Evolutionary conservation across 35 echinoderm and acorn worm species (phyloP).

Genomic region (Hemicentrotus pulcherrimus): DNA sequence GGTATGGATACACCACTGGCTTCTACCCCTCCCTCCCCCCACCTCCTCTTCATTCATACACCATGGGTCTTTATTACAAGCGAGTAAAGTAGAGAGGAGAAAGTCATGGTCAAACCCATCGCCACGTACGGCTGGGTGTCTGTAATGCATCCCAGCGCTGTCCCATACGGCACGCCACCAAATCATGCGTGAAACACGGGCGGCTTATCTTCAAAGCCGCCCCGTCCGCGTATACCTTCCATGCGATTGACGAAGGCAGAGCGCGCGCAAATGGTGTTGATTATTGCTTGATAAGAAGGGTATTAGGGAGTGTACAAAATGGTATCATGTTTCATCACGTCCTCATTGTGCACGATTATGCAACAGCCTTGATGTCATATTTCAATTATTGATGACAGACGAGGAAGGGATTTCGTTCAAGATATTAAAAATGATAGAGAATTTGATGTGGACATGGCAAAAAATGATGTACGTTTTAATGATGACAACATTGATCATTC

Average conservation of each 20-base stretch:
- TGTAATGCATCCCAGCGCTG: conserved; percentile 38
- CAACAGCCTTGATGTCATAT: conserved; percentile 5
- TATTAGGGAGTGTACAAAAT: neutral
- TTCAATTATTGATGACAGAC: neutral
- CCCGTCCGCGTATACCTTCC: neutral
- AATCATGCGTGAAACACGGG: conserved; percentile 47
- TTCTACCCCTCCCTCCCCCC: neutral
- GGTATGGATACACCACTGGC: neutral
- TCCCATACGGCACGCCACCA: conserved; percentile 42
- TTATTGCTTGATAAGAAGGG: neutral
- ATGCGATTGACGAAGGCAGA: neutral
- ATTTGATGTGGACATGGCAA: no score
- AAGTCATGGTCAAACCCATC: conserved; percentile 32
- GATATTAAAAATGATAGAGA: neutral
- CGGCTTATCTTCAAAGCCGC: conserved; percentile 33
- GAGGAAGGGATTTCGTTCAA: neutral
- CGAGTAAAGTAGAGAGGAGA: neutral
- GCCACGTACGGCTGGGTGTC: conserved; percentile 27
- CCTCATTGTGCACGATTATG: neutral
- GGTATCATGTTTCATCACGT: conserved; percentile 1
- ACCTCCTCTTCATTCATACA: neutral
- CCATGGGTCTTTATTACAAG: neutral
- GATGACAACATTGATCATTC: no score
- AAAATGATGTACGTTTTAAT: no score
- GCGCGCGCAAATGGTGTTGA: conserved; percentile 31